Evolutionary conservation across 2,888 invertebrate genomes (phyloP).

Genomic region (Micoletzkya japonica): DNA sequence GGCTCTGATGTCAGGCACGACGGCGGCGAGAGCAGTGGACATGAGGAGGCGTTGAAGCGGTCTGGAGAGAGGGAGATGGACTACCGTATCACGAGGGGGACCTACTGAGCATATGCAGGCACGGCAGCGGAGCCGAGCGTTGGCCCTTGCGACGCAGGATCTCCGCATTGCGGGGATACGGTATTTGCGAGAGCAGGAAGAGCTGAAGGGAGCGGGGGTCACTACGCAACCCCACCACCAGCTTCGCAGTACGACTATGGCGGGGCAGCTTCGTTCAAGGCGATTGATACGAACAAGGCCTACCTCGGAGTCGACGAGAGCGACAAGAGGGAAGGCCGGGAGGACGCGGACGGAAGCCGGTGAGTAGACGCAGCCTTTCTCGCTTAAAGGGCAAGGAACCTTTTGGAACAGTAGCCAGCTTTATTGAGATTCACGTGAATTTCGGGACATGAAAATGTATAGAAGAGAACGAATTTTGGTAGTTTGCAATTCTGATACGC

Average conservation of each 20-base stretch:
- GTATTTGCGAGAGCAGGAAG: conserved; percentile 23
- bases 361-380: conserved; percentile 13
- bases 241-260: no score
- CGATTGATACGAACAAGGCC: not conserved
- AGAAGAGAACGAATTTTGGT: not conserved
- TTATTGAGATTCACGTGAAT: not conserved
- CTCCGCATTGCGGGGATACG: conserved; percentile 16
- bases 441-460: not conserved
- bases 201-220: conserved; percentile 1
- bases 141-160: conserved; percentile 4
- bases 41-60: conserved; percentile 23
- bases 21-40: conserved; percentile 4
- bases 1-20: conserved; percentile 31
- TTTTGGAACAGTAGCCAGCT: no score
- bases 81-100: not conserved
- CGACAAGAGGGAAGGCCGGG: conserved; percentile 10
- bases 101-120: not conserved
- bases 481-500: not conserved
- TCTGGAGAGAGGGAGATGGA: conserved; percentile 10
- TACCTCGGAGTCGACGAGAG: conserved; percentile 19
- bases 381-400: no score
- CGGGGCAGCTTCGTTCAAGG: not conserved
- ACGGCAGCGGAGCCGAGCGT: conserved; percentile 24
- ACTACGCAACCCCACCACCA: no score
- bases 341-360: conserved; percentile 9